phyloP scores from a whole-genome alignment of 2,797 vertebrate genomes.

The Ctenopoma kingsleyae region DNA sequence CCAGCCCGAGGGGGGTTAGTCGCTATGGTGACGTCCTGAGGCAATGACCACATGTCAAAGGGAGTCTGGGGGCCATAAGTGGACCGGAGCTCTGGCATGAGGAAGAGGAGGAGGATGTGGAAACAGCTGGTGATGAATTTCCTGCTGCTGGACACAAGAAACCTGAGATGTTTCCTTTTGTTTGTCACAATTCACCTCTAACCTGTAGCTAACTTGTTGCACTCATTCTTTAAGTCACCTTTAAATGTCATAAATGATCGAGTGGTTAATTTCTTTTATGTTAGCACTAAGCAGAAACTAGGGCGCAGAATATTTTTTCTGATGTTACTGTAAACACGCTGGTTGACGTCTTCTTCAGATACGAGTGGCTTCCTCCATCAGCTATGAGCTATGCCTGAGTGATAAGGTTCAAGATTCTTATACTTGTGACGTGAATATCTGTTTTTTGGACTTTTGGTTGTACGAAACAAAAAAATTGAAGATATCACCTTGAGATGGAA shows the following conservation, averaged over 20 bases:
- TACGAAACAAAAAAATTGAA: not conserved
- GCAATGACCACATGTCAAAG: conserved; percentile 84
- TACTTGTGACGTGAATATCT: not conserved
- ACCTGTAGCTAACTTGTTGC: conserved; percentile 66
- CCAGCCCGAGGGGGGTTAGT: conserved; percentile 72
- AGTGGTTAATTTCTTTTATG: conserved; percentile 7
- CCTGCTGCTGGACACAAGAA: conserved; percentile 41
- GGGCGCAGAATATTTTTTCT: conserved; percentile 13
- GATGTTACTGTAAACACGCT: conserved; percentile 17
- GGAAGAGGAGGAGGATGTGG: conserved; percentile 32
- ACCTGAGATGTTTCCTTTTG: conserved; percentile 47
- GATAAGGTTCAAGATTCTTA: not conserved
- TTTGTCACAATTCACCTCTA: conserved; percentile 46
- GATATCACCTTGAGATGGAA: not conserved
- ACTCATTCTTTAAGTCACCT: not conserved
- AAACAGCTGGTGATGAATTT: conserved; percentile 43
- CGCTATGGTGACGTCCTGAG: conserved; percentile 81
- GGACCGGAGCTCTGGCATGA: conserved; percentile 48
- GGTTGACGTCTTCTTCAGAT: conserved; percentile 5
- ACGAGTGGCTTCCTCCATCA: conserved; percentile 6
- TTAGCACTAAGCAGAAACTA: conserved; percentile 11
- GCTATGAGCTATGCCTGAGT: not conserved
- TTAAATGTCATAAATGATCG: not conserved
- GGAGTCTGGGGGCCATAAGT: conserved; percentile 66
- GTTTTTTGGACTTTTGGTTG: not conserved